Percentiles rank a stretch among this genome's conserved stretches.
Evolutionary conservation across 2,888 invertebrate species (phyloP).

Genomic region (Ptychoptera albimana): DNA sequence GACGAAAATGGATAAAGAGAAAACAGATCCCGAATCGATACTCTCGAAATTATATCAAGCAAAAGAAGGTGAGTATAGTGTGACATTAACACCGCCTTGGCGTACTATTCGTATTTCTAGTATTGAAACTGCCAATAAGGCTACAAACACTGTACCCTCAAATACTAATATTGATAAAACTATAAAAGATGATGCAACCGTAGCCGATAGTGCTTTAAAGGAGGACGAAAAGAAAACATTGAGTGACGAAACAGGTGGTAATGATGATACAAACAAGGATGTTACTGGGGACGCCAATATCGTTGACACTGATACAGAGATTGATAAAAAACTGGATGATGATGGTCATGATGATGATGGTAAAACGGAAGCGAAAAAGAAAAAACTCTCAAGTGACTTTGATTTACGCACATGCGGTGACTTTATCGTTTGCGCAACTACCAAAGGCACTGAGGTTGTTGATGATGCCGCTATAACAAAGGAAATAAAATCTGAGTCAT

Average conservation of each 20-base stretch:
- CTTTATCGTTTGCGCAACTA: neutral
- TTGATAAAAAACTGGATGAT: conserved; percentile 4
- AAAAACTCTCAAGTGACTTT: conserved; percentile 5
- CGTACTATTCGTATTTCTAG: too few species aligned
- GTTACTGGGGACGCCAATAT: conserved; percentile 7
- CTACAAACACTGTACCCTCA: too few species aligned
- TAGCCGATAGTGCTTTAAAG: conserved; percentile 9
- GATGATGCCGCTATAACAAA: neutral
- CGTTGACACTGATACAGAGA: neutral
- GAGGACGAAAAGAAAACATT: conserved; percentile 25
- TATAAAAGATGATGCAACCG: too few species aligned
- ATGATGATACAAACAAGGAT: conserved; percentile 9
- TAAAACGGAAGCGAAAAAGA: conserved; percentile 7
- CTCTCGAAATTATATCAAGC: too few species aligned
- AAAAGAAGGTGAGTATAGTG: too few species aligned
- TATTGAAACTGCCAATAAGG: too few species aligned
- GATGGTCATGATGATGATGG: conserved; percentile 6
- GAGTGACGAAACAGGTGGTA: conserved; percentile 12
- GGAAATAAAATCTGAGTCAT: neutral
- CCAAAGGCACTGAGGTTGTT: too few species aligned
- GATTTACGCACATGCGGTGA: neutral
- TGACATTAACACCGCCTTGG: too few species aligned
- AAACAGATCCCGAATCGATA: too few species aligned
- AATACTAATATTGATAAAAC: too few species aligned
- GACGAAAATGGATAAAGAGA: too few species aligned